Base-by-base conservation (phyloP, 2,113 vertebrate species). In the Syngnathoides biaculeatus region DNA sequence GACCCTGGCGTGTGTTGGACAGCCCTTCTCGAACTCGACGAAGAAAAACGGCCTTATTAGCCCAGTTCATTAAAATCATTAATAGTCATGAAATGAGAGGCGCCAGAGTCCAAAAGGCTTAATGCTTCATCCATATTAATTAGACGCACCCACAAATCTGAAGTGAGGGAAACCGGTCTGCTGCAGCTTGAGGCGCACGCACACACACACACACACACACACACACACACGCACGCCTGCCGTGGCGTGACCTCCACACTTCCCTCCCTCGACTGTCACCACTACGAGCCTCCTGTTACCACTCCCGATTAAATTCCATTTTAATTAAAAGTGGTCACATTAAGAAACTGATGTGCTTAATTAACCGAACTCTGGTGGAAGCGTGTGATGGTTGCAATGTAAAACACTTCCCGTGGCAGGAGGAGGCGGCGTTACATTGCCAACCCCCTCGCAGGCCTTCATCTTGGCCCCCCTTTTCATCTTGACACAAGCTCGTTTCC, bases 51-150 rank as follows among this genome's bases (percentile, higher is more conserved):
- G 93, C 93, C 93, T 95, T 97, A 96, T 96, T 97, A 97, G 94
- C 93, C 93, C 94, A 96, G 95, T 98, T 98, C 95, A 98, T 98
- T 98, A 97, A 98, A 98, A 97, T 94, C 96, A 98, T 98, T 97
- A 98, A 98, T 97, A 98, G 95, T 97, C 95, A 98, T 98, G 95
- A 97, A 98, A 96, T 94, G 95, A 95, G 96, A 97, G 94, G 94
- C 94, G 93, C 95, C 92, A 92, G 94, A 96, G 95, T 96, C 95
- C 95, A 97, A 95, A 95, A 95, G 94, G 93, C 94, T 96, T 96
- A 95, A 98, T 95, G 94, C 94, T 92, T 94, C 93, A 94, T 98
- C 94, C 96, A 97, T 98, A 95, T 96, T 98, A 98, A 98, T 98
- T 98, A 98, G 94, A 94, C 92, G 89, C 24, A 30, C 91, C 92